These are phyloP conservation scores for Triplophysa siluroides DNA, from an alignment of 2,113 vertebrate species.

Conservation along the genomic window DNA sequence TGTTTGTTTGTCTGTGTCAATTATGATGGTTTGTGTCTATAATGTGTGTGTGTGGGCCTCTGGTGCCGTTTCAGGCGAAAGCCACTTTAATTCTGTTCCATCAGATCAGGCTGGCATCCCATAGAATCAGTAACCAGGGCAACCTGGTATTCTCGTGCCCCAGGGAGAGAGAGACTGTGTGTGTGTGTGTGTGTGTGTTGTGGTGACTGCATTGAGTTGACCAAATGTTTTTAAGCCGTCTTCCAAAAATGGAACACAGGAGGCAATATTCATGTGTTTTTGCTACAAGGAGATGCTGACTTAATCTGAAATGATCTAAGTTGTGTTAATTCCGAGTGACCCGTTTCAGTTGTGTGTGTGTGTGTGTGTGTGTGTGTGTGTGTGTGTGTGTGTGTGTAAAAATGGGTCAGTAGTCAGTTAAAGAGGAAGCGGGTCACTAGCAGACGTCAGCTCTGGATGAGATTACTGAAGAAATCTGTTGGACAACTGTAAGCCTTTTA, in stretches of 20 bases:
- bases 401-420: conserved; percentile 52
- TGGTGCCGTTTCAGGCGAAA: conserved; percentile 51
- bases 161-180: not conserved
- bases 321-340: conserved; percentile 54
- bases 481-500: conserved; percentile 47
- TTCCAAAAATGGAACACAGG: conserved; percentile 41
- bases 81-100: conserved; percentile 57
- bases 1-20: conserved; percentile 4
- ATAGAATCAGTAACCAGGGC: conserved; percentile 55
- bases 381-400: conserved; percentile 16
- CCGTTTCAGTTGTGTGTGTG: conserved; percentile 13
- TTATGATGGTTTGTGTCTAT: conserved; percentile 2
- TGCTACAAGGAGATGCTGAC: conserved; percentile 43
- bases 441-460: conserved; percentile 34
- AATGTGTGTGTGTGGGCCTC: conserved; percentile 20
- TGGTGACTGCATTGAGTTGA: conserved; percentile 23
- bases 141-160: conserved; percentile 38
- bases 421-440: conserved; percentile 34
- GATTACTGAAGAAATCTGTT: conserved; percentile 42
- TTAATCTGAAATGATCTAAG: conserved; percentile 52
- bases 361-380: not conserved
- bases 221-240: conserved; percentile 39
- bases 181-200: conserved; percentile 31
- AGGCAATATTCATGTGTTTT: conserved; percentile 34
- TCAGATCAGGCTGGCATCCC: conserved; percentile 53